Evolutionary conservation across 2,797 vertebrate species (phyloP).

Genomic region (Enteromius radiatus): DNA sequence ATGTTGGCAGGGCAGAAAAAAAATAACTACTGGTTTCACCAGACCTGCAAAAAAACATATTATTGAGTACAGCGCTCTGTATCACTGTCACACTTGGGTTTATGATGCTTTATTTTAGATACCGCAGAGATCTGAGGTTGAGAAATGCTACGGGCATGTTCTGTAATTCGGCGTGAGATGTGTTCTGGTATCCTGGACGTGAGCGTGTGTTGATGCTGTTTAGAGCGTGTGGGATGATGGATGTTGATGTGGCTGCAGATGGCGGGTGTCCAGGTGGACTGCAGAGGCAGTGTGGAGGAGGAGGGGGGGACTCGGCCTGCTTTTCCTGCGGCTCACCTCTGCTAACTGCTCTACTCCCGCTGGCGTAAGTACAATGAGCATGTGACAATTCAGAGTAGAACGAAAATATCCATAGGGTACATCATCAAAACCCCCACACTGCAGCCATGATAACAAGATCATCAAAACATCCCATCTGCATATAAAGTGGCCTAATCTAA

Average conservation of each 20-base stretch:
- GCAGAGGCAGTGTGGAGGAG: neutral
- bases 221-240: constrained; percentile 34
- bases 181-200: constrained; percentile 24
- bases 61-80: neutral
- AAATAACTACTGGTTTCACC: neutral
- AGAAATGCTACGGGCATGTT: constrained; percentile 31
- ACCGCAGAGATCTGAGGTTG: constrained; percentile 17
- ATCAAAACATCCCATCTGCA: constrained; percentile 49
- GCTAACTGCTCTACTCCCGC: constrained; percentile 30
- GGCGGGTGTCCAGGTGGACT: constrained; percentile 48
- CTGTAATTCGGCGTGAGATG: constrained; percentile 32
- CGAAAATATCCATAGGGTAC: constrained; percentile 48
- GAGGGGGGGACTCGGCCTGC: constrained; percentile 13
- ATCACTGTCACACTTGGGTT: neutral
- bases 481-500: neutral
- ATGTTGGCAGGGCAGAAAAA: neutral
- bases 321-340: constrained; percentile 25
- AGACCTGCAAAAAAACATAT: neutral
- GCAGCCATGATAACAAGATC: constrained; percentile 50
- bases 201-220: constrained; percentile 41
- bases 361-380: constrained; percentile 21
- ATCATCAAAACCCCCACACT: constrained; percentile 46
- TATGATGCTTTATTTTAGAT: constrained; percentile 23
- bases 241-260: constrained; percentile 53
- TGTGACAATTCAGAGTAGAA: constrained; percentile 50